Conservation (phyloP, 1,140 invertebrate genomes). For the Papilio dardanus region DNA sequence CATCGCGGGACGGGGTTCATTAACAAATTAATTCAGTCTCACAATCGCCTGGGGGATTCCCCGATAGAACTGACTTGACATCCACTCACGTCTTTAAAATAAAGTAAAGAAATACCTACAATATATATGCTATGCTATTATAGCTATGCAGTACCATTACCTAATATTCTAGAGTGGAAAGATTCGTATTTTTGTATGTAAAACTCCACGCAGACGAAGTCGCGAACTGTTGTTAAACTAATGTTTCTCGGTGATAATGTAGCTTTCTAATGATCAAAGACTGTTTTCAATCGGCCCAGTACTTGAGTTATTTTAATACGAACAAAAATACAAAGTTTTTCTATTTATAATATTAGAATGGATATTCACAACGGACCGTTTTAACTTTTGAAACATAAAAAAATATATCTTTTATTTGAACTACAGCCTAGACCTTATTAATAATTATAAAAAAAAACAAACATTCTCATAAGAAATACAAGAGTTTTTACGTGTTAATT, state of each 20-base stretch:
- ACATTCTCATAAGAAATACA: background rate
- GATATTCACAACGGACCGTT: background rate
- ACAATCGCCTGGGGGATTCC: background rate
- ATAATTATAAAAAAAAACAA: background rate
- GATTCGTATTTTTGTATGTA: no score
- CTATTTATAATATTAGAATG: background rate
- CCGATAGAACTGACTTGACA: background rate
- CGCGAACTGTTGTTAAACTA: no score
- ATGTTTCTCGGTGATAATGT: no score
- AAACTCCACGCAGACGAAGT: no score
- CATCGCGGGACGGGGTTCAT: background rate
- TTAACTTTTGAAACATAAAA: background rate
- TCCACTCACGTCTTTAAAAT: background rate
- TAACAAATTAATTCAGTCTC: constrained; percentile 10
- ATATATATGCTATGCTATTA: no score
- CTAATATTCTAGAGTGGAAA: no score
- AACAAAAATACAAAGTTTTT: no score
- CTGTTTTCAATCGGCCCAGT: no score
- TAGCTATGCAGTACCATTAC: no score
- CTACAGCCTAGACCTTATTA: background rate
- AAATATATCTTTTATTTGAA: background rate
- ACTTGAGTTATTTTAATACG: no score
- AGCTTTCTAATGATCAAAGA: no score
- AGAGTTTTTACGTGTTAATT: background rate
- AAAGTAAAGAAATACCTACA: no score